These are phyloP conservation scores for Trematocara zebra DNA, from an alignment of 2,113 vertebrate species.

Conservation along the genomic window DNA sequence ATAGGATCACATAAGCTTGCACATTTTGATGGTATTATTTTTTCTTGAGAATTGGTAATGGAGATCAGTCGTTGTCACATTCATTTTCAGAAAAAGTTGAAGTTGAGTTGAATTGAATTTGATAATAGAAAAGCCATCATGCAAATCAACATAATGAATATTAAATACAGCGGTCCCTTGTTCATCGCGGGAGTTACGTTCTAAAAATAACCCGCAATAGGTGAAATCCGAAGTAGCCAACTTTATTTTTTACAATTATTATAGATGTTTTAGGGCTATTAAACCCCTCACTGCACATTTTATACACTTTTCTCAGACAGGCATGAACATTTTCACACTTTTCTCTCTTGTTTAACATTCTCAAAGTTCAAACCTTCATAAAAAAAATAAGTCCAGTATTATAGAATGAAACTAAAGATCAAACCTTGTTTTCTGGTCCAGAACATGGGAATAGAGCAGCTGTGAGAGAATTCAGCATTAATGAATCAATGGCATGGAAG, in stretches of 20 bases:
- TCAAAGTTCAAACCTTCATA: fast-evolving
- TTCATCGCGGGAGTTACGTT: neutral
- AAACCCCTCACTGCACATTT: neutral
- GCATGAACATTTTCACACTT: neutral
- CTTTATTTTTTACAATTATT: neutral
- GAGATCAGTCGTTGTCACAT: neutral
- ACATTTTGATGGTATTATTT: neutral
- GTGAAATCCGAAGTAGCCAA: neutral
- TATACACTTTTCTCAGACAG: neutral
- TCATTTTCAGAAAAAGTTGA: neutral
- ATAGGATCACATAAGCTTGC: neutral
- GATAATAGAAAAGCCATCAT: neutral
- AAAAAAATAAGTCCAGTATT: neutral
- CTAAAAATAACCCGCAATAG: neutral
- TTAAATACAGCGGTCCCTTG: neutral
- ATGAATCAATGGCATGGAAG: neutral
- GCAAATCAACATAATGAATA: neutral
- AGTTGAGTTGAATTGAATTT: neutral
- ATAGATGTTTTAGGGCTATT: neutral
- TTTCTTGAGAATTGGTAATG: neutral
- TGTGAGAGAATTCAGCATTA: neutral
- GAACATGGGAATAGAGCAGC: neutral
- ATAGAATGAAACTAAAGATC: neutral
- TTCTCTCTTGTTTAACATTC: neutral
- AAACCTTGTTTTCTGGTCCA: neutral